Base-by-base conservation (phyloP, 2,797 vertebrate genomes). In the Parambassis ranga region DNA sequence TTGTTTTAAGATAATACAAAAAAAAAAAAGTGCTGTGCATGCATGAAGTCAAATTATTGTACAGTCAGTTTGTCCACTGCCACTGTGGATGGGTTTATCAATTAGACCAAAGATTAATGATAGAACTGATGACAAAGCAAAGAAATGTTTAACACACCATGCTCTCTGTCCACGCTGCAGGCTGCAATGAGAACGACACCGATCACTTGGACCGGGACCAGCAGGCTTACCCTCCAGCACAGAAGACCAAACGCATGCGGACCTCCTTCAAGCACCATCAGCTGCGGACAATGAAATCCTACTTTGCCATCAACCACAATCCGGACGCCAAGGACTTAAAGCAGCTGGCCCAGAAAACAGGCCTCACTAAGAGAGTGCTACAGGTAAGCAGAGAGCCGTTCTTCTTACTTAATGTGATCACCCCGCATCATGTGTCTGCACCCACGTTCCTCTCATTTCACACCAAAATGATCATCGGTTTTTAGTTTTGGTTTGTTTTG, bases 241-340 rank as follows among this genome's bases (percentile, higher is more conserved):
- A 99, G 93, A 99, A 99, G 92, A 96, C 97, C 89, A 99, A 99
- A 79, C 96, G 98, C 81, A 99, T 99, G 97, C 93, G 98, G 51
- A 99, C 98, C 46, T 99, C 98, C 61, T 99, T 99, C 89, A 99
- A 99, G 87, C 98, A 99, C 89, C 96, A 99, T 93, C 98, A 99
- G 94, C 97, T 99, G 71, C 95, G 98, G 83, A 98, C 98, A 91
- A 99, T 99, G 98, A 99, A 99, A 92, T 98, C 97, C 87, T 99
- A 99, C 91, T 99, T 99, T 77, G 98, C 98, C 90, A 98, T 99
- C 93, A 99, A 99, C 90, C 98, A 99, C 91, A 99, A 99, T 83
- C 98, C 98, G 1, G 98, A 99, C 65, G 98, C 98, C 89, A 99
- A 99, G 94, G 98, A 99, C 91, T 94, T 99, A 92, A 99, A 98